These are phyloP conservation scores for Hylaeus volcanicus DNA, from an alignment of 1,140 invertebrate genomes.

Conservation along the genomic window DNA sequence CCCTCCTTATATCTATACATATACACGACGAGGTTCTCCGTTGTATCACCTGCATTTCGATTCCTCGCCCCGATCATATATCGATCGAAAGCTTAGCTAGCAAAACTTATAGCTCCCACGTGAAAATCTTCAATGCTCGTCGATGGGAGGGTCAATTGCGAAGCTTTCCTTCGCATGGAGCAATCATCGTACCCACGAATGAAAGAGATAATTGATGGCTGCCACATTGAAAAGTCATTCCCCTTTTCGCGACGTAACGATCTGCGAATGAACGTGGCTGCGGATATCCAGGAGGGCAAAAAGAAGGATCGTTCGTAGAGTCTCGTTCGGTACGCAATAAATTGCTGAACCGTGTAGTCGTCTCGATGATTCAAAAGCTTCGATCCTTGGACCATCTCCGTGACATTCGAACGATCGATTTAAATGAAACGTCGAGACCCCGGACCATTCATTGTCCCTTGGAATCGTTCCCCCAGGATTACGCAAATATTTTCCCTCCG, in stretches of 20 bases:
- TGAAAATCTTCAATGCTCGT: neutral
- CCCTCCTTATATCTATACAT: constrained; percentile 3
- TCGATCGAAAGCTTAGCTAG: neutral
- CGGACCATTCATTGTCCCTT: constrained; percentile 4
- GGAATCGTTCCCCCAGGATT: constrained; percentile 14
- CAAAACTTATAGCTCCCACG: neutral
- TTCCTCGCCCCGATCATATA: neutral
- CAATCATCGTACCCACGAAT: too few relatives aligned
- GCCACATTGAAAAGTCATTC: neutral
- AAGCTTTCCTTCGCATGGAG: too few relatives aligned
- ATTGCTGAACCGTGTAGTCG: neutral
- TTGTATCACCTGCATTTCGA: neutral
- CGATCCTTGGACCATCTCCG: neutral
- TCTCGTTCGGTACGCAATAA: neutral
- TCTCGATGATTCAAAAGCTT: neutral
- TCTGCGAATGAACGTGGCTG: neutral
- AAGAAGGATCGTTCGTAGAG: neutral
- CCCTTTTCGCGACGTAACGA: neutral
- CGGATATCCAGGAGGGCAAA: neutral
- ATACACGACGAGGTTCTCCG: neutral
- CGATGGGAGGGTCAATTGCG: neutral
- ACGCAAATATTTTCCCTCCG: constrained; percentile 40
- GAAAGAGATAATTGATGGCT: too few relatives aligned
- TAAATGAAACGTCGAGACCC: constrained; percentile 11
- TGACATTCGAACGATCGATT: constrained; percentile 16